Evolutionary conservation across 2,888 invertebrate genomes (phyloP).

Genomic region (Nomada lathburiana): DNA sequence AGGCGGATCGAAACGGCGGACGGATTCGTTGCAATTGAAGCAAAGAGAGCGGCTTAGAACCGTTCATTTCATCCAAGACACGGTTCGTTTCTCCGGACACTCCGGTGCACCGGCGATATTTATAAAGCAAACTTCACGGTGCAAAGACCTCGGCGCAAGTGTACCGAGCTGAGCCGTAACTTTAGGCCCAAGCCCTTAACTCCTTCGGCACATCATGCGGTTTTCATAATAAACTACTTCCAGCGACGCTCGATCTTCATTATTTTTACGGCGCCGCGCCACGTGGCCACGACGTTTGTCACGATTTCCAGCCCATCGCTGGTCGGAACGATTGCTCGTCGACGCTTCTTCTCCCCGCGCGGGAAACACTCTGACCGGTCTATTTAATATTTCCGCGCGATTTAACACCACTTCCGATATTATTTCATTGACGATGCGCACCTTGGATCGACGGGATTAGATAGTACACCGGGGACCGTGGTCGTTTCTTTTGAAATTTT

Average conservation of each 20-base stretch:
- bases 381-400: slow-evolving; percentile 2
- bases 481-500: no score
- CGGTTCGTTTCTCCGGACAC: slow-evolving; percentile 69
- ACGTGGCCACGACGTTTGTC: slow-evolving; percentile 26
- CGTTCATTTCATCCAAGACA: slow-evolving; percentile 58
- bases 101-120: slow-evolving; percentile 73
- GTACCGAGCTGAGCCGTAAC: slow-evolving; percentile 46
- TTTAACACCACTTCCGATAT: not conserved
- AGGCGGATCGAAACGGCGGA: slow-evolving; percentile 15
- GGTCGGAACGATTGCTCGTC: not conserved
- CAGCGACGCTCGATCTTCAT: slow-evolving; percentile 58
- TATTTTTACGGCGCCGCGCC: slow-evolving; percentile 51
- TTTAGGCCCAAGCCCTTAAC: slow-evolving; percentile 72
- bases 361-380: not conserved
- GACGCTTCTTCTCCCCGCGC: not conserved
- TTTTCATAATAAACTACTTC: slow-evolving; percentile 64
- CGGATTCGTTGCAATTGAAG: slow-evolving; percentile 33
- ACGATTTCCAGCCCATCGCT: slow-evolving; percentile 22
- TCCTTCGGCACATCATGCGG: slow-evolving; percentile 68
- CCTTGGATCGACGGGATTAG: no score
- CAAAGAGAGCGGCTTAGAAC: slow-evolving; percentile 14
- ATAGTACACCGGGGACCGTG: no score
- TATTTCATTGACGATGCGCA: not conserved
- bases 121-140: slow-evolving; percentile 76
- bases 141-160: slow-evolving; percentile 70